Percentiles rank a stretch among this genome's conserved stretches.
phyloP scores from a whole-genome alignment of 2,113 vertebrate genomes.

The Benitochromis conjunctus region DNA sequence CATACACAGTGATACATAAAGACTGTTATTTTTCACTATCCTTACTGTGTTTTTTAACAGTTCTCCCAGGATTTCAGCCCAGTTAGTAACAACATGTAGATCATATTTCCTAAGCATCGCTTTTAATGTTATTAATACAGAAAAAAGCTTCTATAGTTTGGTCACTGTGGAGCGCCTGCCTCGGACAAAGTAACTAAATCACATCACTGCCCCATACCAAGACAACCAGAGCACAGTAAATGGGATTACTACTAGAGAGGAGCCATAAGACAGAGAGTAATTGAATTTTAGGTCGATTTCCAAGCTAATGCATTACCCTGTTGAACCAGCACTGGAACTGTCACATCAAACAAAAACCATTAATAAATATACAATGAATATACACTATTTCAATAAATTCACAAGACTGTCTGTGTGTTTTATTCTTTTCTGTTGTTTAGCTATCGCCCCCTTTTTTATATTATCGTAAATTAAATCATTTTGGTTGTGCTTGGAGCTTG shows the following conservation, averaged over 20 bases:
- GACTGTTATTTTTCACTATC: neutral
- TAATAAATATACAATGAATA: neutral
- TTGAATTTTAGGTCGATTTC: constrained; percentile 46
- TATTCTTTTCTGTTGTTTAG: neutral
- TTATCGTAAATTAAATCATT: neutral
- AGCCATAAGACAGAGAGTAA: constrained; percentile 35
- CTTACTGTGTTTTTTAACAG: neutral
- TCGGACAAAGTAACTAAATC: neutral
- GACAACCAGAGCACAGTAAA: constrained; percentile 41
- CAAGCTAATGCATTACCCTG: constrained; percentile 19
- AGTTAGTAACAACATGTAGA: neutral
- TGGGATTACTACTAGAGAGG: constrained; percentile 37
- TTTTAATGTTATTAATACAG: neutral
- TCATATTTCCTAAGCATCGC: neutral
- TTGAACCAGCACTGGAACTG: neutral
- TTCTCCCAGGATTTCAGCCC: neutral
- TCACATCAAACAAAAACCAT: neutral
- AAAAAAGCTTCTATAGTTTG: neutral
- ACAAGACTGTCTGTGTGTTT: neutral
- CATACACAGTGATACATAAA: neutral
- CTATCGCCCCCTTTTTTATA: neutral
- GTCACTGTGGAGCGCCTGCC: neutral
- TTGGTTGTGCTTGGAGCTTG: neutral
- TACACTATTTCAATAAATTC: neutral
- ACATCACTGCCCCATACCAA: neutral